Conservation (phyloP, 2,113 vertebrate genomes). For the Elgaria multicarinata region DNA sequence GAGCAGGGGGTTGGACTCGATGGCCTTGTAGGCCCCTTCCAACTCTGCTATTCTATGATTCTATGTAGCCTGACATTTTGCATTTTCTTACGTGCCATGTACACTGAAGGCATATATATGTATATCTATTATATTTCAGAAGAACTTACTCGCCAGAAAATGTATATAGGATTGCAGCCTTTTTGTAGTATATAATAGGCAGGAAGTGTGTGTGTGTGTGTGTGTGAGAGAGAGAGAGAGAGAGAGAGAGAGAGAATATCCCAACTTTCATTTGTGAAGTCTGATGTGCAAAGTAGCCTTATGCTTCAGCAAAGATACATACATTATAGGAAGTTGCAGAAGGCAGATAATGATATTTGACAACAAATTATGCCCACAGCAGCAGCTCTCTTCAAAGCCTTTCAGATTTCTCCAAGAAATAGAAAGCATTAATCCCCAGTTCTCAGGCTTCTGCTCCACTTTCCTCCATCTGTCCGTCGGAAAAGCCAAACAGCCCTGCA, state of each 20-base stretch:
- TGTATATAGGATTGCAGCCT: not conserved
- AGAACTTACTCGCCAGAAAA: too few species aligned
- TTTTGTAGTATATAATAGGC: not conserved
- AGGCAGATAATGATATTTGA: not conserved
- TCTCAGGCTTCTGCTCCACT: not conserved
- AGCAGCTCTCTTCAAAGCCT: not conserved
- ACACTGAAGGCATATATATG: too few species aligned
- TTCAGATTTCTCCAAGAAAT: not conserved
- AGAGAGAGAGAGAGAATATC: not conserved
- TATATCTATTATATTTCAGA: too few species aligned
- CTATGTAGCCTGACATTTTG: too few species aligned
- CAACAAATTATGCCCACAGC: not conserved
- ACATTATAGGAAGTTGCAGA: too few species aligned
- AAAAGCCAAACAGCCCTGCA: not conserved
- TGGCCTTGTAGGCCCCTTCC: too few species aligned
- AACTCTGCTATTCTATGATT: too few species aligned
- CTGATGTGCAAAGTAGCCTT: not conserved
- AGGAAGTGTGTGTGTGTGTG: not conserved
- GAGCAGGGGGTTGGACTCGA: too few species aligned
- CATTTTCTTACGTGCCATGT: too few species aligned
- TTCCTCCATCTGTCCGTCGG: not conserved
- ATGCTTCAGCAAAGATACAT: not conserved
- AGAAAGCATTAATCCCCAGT: not conserved
- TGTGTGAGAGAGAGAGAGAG: not conserved
- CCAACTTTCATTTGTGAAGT: not conserved